Conservation (phyloP, 1,140 invertebrate genomes). For the Meloidogyne hapla region DNA sequence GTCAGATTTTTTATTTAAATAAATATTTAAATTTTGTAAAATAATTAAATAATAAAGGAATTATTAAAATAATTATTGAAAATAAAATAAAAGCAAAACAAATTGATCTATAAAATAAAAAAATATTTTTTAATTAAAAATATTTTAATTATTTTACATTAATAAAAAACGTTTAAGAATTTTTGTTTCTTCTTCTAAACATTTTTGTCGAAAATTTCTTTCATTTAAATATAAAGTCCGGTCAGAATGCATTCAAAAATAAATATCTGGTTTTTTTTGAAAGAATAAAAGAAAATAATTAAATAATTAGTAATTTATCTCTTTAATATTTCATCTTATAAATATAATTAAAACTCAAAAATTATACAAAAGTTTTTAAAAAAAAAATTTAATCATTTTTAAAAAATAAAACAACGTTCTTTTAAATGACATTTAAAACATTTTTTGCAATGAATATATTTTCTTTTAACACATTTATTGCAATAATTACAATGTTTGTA, state of each 20-base stretch:
- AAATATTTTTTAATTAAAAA: background rate
- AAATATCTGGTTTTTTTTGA: background rate
- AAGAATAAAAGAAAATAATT: background rate
- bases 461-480: conserved; percentile 23
- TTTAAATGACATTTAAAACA: conserved; percentile 25
- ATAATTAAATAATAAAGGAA: background rate
- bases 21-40: background rate
- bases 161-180: background rate
- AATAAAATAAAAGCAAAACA: background rate
- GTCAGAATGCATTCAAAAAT: background rate
- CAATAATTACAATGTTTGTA: conserved; percentile 25
- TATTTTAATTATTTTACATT: background rate
- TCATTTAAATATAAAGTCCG: background rate
- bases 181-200: background rate
- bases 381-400: background rate
- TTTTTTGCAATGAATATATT: conserved; percentile 23
- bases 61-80: background rate
- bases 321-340: too few species aligned
- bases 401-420: conserved; percentile 19
- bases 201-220: background rate
- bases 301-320: too few species aligned
- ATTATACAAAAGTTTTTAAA: too few species aligned
- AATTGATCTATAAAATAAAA: background rate
- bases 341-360: too few species aligned
- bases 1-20: background rate